A percentile compares a stretch with the other conserved stretches of the same genome.
These are phyloP conservation scores for Deroplatys truncata DNA, from an alignment of 2,888 invertebrate genomes.

Conservation along the genomic window DNA sequence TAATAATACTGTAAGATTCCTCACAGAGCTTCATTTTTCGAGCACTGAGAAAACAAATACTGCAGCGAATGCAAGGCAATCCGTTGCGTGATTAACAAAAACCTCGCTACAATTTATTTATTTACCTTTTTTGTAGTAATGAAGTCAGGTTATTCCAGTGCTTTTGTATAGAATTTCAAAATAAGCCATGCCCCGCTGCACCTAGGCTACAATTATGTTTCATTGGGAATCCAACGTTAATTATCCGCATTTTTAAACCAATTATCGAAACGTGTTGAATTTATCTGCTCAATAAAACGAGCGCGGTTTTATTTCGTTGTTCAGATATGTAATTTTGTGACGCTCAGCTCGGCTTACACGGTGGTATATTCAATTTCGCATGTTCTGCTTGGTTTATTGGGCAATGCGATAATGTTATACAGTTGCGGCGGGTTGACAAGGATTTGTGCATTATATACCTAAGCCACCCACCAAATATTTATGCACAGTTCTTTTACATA, in stretches of 20 bases:
- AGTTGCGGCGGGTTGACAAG: too few relatives aligned
- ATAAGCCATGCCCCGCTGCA: background rate
- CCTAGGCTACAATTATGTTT: background rate
- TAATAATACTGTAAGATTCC: too few relatives aligned
- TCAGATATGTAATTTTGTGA: background rate
- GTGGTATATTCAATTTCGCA: background rate
- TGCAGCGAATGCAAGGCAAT: too few relatives aligned
- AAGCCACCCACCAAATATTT: background rate
- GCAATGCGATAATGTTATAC: background rate
- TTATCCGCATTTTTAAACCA: background rate
- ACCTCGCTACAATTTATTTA: too few relatives aligned
- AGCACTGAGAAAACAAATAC: too few relatives aligned
- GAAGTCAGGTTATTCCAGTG: background rate
- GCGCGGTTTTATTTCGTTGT: background rate
- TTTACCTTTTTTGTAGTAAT: background rate
- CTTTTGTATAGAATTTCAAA: background rate
- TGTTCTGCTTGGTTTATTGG: background rate
- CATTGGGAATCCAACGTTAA: background rate
- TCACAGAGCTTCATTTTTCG: too few relatives aligned
- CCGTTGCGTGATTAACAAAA: too few relatives aligned
- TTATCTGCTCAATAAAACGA: background rate
- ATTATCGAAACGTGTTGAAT: background rate
- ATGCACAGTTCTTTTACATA: too few relatives aligned
- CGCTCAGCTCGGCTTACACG: background rate
- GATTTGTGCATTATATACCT: too few relatives aligned